phyloP scores from a whole-genome alignment of 2,113 vertebrate genomes.

The Triplophysa siluroides region DNA sequence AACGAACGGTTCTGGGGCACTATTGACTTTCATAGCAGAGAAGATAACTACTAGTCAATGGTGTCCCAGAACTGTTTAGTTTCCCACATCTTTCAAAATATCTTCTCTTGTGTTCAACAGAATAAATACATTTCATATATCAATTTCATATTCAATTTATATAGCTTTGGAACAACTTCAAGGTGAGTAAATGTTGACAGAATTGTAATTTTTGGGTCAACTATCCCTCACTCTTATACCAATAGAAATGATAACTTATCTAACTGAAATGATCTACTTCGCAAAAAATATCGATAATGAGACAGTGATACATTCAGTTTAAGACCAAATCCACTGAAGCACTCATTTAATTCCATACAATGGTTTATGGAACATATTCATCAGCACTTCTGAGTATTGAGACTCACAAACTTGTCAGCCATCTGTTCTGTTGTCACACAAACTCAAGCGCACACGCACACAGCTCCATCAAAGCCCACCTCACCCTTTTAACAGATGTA shows the following conservation, averaged over 20 bases:
- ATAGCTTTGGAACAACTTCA: too few species aligned
- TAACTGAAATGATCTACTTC: neutral
- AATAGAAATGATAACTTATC: neutral
- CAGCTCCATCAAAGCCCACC: constrained; percentile 8
- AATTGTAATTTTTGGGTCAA: too few species aligned
- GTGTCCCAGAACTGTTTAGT: too few species aligned
- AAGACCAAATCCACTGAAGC: neutral
- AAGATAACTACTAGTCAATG: too few species aligned
- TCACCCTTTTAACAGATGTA: constrained; percentile 1
- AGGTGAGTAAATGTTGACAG: too few species aligned
- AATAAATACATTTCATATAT: too few species aligned
- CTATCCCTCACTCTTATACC: too few species aligned
- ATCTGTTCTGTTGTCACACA: constrained; percentile 13
- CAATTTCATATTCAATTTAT: too few species aligned
- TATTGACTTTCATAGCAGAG: too few species aligned
- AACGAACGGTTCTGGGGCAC: too few species aligned
- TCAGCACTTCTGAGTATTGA: constrained; percentile 18
- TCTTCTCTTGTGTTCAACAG: too few species aligned
- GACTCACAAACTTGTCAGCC: constrained; percentile 17
- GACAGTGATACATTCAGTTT: neutral
- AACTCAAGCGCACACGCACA: neutral
- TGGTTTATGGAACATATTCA: constrained; percentile 24
- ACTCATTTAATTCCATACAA: neutral
- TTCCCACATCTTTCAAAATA: too few species aligned
- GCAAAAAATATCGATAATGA: neutral